phyloP scores from a whole-genome alignment of 2,888 invertebrate genomes.

The Drepana falcataria region DNA sequence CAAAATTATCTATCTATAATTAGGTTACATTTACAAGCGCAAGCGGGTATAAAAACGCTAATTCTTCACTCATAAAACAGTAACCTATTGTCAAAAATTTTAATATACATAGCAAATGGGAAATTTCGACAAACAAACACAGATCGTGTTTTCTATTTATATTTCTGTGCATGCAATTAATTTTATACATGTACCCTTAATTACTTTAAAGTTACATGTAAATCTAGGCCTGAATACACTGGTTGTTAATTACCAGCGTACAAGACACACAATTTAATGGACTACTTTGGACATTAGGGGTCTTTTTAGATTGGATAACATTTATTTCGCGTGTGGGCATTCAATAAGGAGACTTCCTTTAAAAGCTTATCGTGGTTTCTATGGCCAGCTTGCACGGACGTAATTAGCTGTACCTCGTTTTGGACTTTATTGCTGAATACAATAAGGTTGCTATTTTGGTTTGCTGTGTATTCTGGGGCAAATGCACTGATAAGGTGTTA shows the following conservation, averaged over 20 bases:
- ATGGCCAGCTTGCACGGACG: neutral
- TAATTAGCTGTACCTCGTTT: neutral
- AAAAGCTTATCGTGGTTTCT: conserved; percentile 22
- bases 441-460: neutral
- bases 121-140: neutral
- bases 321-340: conserved; percentile 22
- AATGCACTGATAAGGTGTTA: conserved; percentile 21
- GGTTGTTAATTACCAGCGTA: neutral
- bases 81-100: neutral
- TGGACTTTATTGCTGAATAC: neutral
- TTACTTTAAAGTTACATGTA: neutral
- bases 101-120: neutral
- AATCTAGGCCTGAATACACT: neutral
- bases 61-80: neutral
- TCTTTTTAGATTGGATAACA: conserved; percentile 11
- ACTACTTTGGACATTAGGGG: conserved; percentile 4
- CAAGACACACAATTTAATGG: neutral
- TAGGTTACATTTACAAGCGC: too few relatives aligned
- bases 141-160: neutral
- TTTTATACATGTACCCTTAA: neutral
- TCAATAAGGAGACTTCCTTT: conserved; percentile 28
- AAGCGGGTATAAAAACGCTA: neutral
- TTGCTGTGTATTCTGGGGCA: conserved; percentile 4
- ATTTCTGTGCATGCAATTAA: neutral
- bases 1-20: too few relatives aligned